phyloP scores from a whole-genome alignment of 1,140 invertebrate genomes.

The Hydropsyche tenuis region DNA sequence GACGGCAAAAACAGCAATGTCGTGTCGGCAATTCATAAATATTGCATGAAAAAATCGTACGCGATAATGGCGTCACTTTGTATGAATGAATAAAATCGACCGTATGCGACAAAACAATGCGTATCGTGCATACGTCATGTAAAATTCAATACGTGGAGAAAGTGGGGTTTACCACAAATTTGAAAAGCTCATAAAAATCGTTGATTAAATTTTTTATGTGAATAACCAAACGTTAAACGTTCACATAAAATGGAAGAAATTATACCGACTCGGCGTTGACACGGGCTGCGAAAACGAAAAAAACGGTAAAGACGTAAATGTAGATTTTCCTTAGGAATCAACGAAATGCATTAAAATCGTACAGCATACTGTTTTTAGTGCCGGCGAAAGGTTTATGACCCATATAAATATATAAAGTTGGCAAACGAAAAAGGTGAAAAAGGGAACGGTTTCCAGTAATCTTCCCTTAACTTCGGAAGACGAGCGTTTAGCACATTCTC shows the following conservation, averaged over 20 bases:
- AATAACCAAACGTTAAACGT: neutral
- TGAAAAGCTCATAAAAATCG: too few relatives aligned
- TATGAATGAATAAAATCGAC: too few relatives aligned
- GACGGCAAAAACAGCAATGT: too few relatives aligned
- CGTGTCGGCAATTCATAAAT: too few relatives aligned
- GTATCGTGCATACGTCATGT: too few relatives aligned
- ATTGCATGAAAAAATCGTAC: too few relatives aligned
- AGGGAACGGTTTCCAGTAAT: conserved; percentile 26
- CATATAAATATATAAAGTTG: conserved; percentile 25
- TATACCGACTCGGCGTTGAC: neutral
- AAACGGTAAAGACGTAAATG: neutral
- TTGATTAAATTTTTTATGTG: too few relatives aligned
- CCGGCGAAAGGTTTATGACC: conserved; percentile 29
- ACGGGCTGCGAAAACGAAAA: neutral
- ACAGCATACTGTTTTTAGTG: conserved; percentile 30
- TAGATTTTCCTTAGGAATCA: neutral
- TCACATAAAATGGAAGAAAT: neutral
- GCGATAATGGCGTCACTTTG: too few relatives aligned
- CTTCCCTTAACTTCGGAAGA: conserved; percentile 26
- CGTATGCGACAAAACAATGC: too few relatives aligned
- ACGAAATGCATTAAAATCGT: conserved; percentile 28
- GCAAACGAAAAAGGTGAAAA: conserved; percentile 11
- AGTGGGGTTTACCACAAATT: too few relatives aligned
- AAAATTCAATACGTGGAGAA: too few relatives aligned
- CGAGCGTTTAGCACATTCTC: conserved; percentile 31